Evolutionary conservation across 2,888 invertebrate species (phyloP).

Genomic region (Sinopyrophorus schimmeli): DNA sequence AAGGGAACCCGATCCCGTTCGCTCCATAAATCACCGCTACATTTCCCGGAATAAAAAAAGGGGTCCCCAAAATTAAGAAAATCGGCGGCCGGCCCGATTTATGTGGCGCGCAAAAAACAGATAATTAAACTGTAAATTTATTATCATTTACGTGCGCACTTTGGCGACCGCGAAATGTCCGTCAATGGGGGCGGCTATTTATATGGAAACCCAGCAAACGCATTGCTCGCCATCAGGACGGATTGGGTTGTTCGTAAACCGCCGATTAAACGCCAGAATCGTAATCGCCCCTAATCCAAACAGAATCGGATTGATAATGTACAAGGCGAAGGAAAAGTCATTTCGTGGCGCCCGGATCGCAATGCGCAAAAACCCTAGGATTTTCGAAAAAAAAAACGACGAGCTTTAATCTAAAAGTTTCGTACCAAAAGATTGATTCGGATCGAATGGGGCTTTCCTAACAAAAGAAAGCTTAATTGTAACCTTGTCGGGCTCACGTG

Average conservation of each 20-base stretch:
- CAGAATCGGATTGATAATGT: constrained; percentile 11
- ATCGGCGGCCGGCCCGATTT: no score
- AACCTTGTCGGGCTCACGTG: no score
- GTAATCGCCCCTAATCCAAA: constrained; percentile 18
- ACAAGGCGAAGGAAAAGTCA: constrained; percentile 1
- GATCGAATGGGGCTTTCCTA: no score
- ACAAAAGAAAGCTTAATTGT: no score
- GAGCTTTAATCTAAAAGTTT: no score
- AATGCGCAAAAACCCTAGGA: no score
- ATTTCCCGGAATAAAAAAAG: no score
- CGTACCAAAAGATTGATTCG: no score
- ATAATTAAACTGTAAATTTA: constrained; percentile 20
- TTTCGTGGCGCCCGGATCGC: background rate
- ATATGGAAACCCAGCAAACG: constrained; percentile 30
- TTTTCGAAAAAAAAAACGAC: no score
- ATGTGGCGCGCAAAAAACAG: no score
- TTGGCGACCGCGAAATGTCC: constrained; percentile 30
- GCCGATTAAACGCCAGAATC: constrained; percentile 2
- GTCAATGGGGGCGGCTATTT: constrained; percentile 26
- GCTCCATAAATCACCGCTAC: no score
- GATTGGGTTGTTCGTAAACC: constrained; percentile 31
- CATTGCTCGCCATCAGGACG: constrained; percentile 31
- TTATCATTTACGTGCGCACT: constrained; percentile 23
- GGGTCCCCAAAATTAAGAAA: no score
- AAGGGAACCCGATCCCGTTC: background rate